Conservation (phyloP, 2,113 vertebrate species). For the Tichodroma muraria region DNA sequence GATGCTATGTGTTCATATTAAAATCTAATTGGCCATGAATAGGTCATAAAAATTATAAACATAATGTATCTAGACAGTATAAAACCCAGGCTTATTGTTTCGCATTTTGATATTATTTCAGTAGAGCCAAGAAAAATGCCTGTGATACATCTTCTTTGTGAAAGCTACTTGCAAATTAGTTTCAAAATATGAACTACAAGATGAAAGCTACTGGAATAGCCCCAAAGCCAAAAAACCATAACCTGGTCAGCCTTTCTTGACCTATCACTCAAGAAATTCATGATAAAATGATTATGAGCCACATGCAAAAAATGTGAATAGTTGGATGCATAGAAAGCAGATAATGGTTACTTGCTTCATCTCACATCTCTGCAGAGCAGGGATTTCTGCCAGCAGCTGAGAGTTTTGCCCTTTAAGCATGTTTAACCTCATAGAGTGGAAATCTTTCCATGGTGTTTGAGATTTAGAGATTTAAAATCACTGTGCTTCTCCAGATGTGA, state of each 20-base stretch:
- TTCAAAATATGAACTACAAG: background rate
- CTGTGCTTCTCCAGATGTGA: background rate
- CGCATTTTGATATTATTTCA: background rate
- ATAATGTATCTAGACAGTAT: background rate
- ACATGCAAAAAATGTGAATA: background rate
- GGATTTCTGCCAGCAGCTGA: background rate
- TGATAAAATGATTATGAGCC: background rate
- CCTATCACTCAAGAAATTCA: background rate
- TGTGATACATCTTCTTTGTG: background rate
- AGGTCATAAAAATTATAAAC: conserved; percentile 19
- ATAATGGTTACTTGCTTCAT: background rate
- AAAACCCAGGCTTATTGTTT: background rate
- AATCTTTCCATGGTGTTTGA: background rate
- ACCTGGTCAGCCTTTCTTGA: background rate
- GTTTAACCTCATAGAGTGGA: background rate
- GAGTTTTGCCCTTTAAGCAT: background rate
- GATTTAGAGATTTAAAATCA: background rate
- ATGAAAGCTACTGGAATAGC: background rate
- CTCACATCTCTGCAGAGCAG: background rate
- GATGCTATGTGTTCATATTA: background rate
- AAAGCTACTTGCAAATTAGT: background rate
- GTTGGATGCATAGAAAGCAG: background rate
- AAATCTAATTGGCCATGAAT: background rate
- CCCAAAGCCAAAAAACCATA: background rate
- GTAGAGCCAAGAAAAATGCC: background rate